Evolutionary conservation across 2,797 vertebrate species (phyloP).

Genomic region (Tangara arthus): DNA sequence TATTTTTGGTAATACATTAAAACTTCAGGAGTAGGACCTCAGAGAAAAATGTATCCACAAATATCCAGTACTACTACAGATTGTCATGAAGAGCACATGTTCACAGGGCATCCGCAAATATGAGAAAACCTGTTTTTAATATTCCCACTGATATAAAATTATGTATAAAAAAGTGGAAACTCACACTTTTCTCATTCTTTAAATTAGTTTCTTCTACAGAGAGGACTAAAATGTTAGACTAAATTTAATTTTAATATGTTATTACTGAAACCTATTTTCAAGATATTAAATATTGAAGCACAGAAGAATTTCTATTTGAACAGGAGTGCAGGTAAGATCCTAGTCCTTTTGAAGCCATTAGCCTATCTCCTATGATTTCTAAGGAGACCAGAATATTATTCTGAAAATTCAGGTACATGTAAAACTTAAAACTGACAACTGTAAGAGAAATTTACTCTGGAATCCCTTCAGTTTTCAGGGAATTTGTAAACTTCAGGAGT

Average conservation of each 20-base stretch:
- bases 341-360: background rate
- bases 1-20: slow-evolving; percentile 3
- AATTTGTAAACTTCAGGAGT: background rate
- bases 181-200: background rate
- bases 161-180: background rate
- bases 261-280: background rate
- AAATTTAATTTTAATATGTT: background rate
- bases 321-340: background rate
- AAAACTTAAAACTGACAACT: background rate
- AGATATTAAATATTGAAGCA: background rate
- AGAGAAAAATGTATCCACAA: background rate
- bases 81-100: background rate
- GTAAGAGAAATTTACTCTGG: background rate
- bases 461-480: background rate
- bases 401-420: background rate
- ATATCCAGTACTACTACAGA: background rate
- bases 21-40: background rate
- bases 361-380: background rate
- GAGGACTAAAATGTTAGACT: background rate
- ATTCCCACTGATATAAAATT: background rate
- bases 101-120: background rate
- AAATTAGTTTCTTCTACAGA: background rate
- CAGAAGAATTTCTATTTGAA: background rate
- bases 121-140: background rate
- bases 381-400: background rate